phyloP scores from a whole-genome alignment of 2,888 invertebrate species.

The Polymixis lichenea region DNA sequence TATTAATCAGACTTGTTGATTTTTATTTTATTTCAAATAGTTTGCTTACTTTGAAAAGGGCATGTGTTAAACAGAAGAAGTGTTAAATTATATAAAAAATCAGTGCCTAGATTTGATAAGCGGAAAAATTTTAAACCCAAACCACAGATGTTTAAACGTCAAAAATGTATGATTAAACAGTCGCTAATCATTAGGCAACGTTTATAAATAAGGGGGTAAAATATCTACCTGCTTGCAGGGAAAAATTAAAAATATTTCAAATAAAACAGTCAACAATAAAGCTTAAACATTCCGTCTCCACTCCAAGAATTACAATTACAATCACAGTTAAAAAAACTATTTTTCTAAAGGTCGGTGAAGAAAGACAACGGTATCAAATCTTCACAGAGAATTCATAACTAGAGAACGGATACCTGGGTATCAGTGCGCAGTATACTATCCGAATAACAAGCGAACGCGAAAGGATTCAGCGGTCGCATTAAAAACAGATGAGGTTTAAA shows the following conservation, averaged over 20 bases:
- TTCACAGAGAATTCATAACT: slow-evolving; percentile 62
- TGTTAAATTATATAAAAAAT: no score
- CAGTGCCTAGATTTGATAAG: not conserved
- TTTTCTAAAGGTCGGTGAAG: slow-evolving; percentile 28
- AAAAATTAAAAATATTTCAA: not conserved
- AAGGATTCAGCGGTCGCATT: slow-evolving; percentile 85
- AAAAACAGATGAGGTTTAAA: slow-evolving; percentile 88
- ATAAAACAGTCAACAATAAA: not conserved
- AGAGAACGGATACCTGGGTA: slow-evolving; percentile 74
- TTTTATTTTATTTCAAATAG: slow-evolving; percentile 44
- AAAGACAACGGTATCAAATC: slow-evolving; percentile 62
- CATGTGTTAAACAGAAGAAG: no score
- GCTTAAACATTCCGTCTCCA: not conserved
- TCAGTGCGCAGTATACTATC: slow-evolving; percentile 78
- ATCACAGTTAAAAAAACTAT: slow-evolving; percentile 46
- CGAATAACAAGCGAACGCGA: slow-evolving; percentile 84
- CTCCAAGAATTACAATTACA: slow-evolving; percentile 44
- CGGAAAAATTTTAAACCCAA: no score
- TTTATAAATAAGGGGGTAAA: no score
- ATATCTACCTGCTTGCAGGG: no score
- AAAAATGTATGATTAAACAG: no score
- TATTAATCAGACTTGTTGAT: slow-evolving; percentile 59
- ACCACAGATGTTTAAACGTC: no score
- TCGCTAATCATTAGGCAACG: no score
- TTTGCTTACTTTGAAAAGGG: slow-evolving; percentile 16